Evolutionary conservation across 2,888 invertebrate genomes (phyloP).

Genomic region (Dicycla oo): DNA sequence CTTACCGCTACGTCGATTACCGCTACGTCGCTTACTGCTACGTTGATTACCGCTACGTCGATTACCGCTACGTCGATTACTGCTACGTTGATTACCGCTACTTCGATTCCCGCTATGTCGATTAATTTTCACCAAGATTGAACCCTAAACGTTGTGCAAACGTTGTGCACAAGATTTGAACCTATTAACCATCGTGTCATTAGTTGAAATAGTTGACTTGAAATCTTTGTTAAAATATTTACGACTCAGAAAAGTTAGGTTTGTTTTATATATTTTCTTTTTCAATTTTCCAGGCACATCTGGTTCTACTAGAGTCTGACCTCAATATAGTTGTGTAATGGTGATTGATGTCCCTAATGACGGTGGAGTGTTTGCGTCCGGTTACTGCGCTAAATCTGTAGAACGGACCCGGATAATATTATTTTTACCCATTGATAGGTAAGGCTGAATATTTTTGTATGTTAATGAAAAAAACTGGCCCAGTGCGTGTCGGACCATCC

Average conservation of each 20-base stretch:
- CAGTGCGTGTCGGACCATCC: no score
- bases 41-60: no score
- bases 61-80: no score
- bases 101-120: neutral
- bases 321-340: constrained; percentile 45
- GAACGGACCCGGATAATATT: constrained; percentile 4
- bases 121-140: neutral
- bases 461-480: no score
- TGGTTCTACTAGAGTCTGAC: constrained; percentile 30
- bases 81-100: no score
- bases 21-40: no score
- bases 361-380: constrained; percentile 20
- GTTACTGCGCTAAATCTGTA: constrained; percentile 20
- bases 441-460: constrained; percentile 7
- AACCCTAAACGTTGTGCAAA: neutral
- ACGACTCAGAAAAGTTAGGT: neutral
- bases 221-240: constrained; percentile 27
- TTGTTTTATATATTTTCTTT: neutral
- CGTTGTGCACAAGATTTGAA: neutral
- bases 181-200: neutral
- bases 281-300: constrained; percentile 26
- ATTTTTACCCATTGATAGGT: constrained; percentile 29
- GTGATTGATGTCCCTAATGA: constrained; percentile 49
- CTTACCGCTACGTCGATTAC: no score
- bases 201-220: constrained; percentile 15